Evolutionary conservation across 2,113 vertebrate genomes (phyloP).

Genomic region (Donacobius atricapilla): DNA sequence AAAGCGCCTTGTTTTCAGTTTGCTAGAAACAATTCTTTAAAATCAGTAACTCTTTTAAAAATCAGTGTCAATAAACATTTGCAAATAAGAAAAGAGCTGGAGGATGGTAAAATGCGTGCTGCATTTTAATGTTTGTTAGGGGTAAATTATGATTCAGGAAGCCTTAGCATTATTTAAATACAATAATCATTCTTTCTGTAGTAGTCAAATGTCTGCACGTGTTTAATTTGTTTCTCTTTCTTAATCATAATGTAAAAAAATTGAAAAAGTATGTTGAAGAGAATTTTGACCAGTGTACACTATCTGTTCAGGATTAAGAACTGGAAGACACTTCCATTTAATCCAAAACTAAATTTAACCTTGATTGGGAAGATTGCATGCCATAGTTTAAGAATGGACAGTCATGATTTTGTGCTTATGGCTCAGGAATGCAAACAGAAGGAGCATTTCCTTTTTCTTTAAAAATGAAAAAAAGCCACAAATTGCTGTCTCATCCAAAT

Average conservation of each 20-base stretch:
- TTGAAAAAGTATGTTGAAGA: neutral
- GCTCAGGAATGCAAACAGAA: neutral
- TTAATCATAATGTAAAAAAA: neutral
- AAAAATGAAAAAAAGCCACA: neutral
- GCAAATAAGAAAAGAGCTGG: constrained; percentile 34
- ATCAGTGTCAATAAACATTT: constrained; percentile 34
- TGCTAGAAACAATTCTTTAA: constrained; percentile 57
- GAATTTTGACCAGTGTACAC: neutral
- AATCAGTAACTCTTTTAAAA: constrained; percentile 58
- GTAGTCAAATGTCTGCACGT: neutral
- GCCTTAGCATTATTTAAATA: neutral
- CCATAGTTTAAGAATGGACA: neutral
- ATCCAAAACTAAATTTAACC: neutral
- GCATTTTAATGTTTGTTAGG: constrained; percentile 11
- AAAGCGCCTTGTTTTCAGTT: constrained; percentile 64
- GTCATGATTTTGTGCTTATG: neutral
- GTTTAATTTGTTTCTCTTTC: neutral
- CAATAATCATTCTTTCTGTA: neutral
- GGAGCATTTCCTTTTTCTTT: neutral
- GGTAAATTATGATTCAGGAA: constrained; percentile 11
- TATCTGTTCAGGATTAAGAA: neutral
- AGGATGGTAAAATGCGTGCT: neutral
- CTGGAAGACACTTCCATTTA: neutral
- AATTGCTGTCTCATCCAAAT: neutral
- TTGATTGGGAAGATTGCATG: neutral